Conservation (phyloP, 1,140 invertebrate genomes). For the Mesaphorura yosii region DNA sequence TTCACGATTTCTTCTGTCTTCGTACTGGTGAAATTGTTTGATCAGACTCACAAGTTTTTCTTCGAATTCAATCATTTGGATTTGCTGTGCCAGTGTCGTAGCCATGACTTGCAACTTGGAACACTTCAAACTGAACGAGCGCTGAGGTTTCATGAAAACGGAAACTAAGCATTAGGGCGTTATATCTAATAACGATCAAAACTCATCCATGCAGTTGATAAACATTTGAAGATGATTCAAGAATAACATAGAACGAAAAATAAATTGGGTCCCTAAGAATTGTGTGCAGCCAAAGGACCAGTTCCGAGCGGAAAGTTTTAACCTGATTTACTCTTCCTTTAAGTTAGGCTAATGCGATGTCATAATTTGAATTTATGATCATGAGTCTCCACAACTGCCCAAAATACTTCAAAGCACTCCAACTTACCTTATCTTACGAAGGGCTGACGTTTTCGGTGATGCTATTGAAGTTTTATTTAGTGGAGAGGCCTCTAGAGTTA, state of each 20-base stretch:
- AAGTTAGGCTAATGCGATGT: too few species aligned
- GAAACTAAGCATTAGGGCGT: neutral
- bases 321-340: too few species aligned
- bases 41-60: neutral
- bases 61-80: neutral
- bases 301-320: too few species aligned
- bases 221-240: neutral
- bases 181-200: neutral
- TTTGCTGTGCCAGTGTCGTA: neutral
- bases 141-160: neutral
- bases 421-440: too few species aligned
- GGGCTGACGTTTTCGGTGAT: too few species aligned
- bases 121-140: neutral
- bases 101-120: neutral
- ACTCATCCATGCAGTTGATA: neutral
- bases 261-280: too few species aligned
- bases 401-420: too few species aligned
- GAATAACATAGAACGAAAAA: neutral
- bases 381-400: too few species aligned
- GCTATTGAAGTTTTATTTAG: too few species aligned
- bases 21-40: constrained; percentile 39
- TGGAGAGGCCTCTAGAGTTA: too few species aligned
- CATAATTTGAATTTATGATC: too few species aligned
- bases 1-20: constrained; percentile 47
- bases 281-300: too few species aligned